Conservation (phyloP, 2,888 invertebrate species). For the Onchidella celtica region DNA sequence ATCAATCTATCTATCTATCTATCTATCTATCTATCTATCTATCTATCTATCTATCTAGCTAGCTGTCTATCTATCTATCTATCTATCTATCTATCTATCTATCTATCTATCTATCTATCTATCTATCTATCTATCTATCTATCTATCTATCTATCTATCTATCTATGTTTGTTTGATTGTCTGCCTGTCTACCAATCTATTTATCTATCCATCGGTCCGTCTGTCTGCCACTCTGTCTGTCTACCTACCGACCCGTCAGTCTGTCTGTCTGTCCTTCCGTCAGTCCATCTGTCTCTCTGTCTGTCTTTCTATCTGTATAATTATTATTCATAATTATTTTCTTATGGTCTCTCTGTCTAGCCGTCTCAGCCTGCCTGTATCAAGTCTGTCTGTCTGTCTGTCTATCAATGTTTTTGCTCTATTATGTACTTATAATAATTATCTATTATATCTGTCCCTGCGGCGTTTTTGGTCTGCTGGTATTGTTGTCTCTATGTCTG, state of each 20-base stretch:
- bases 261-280: constrained; percentile 18
- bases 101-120: neutral
- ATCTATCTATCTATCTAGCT: constrained; percentile 2
- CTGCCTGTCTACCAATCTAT: neutral
- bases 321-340: neutral
- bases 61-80: constrained; percentile 9
- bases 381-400: no score
- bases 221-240: neutral
- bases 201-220: neutral
- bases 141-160: constrained; percentile 14
- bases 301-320: neutral
- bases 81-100: neutral
- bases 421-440: no score
- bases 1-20: constrained; percentile 11
- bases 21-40: constrained; percentile 7
- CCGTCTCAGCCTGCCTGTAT: no score
- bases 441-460: no score
- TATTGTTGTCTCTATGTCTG: no score
- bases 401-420: no score
- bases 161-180: constrained; percentile 9
- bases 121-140: neutral
- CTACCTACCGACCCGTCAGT: neutral
- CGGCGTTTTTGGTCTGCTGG: no score
- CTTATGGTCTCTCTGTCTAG: neutral
- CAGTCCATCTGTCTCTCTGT: constrained; percentile 9